Conservation (phyloP, 92 coral and sea anemone species). For the Umimayanthus chanpuru region DNA sequence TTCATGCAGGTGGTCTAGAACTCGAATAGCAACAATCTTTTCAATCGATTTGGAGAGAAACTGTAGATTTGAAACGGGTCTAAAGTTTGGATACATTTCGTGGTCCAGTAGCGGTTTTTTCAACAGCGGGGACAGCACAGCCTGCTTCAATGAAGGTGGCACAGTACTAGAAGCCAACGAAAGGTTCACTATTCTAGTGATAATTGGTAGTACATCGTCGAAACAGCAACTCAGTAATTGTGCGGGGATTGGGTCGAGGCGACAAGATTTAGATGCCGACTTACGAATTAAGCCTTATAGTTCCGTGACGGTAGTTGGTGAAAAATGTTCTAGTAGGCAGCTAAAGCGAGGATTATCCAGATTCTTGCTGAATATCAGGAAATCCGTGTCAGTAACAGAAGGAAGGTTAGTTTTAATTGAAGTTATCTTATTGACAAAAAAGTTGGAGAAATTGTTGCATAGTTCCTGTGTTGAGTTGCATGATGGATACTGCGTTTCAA, state of each 20-base stretch:
- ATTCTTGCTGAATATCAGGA: neutral
- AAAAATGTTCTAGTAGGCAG: neutral
- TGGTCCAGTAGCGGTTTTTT: slow-evolving; percentile 27
- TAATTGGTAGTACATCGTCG: slow-evolving; percentile 23
- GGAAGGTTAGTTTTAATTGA: neutral
- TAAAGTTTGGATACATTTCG: slow-evolving; percentile 28
- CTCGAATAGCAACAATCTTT: slow-evolving; percentile 10
- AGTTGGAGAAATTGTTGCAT: too few relatives aligned
- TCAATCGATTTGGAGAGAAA: slow-evolving; percentile 6
- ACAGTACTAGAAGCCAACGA: slow-evolving; percentile 10
- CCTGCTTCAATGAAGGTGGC: slow-evolving; percentile 36
- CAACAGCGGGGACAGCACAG: slow-evolving; percentile 29
- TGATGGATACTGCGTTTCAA: neutral
- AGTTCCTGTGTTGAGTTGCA: neutral
- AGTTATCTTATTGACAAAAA: slow-evolving; percentile 1
- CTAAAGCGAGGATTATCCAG: slow-evolving; percentile 15
- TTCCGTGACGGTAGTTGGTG: neutral
- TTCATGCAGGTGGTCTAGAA: neutral
- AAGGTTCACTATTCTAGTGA: slow-evolving; percentile 33
- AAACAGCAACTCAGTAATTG: slow-evolving; percentile 3
- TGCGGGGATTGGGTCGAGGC: slow-evolving; percentile 33
- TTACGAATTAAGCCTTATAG: slow-evolving; percentile 1
- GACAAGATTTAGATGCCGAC: slow-evolving; percentile 39
- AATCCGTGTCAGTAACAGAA: neutral
- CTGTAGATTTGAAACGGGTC: slow-evolving; percentile 35